Evolutionary conservation across 2,797 vertebrate species (phyloP).

Genomic region (Salarias fasciatus): DNA sequence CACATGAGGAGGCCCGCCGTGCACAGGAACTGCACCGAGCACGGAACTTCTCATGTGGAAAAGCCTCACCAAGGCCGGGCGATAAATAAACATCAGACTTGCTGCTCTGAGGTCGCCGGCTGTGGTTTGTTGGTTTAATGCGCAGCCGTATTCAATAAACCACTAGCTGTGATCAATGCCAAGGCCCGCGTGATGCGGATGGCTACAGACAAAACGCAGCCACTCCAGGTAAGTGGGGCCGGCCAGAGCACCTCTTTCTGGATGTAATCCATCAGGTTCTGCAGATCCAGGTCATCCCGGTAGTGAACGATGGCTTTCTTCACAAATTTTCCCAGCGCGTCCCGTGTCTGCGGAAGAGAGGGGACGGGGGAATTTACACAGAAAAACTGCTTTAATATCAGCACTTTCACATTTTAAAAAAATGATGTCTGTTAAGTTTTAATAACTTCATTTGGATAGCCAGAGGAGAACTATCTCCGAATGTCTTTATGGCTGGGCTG

Average conservation of each 20-base stretch:
- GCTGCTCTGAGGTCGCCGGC: background rate
- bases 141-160: conserved; percentile 31
- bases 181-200: conserved; percentile 10
- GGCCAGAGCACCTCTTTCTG: conserved; percentile 80
- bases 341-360: conserved; percentile 67
- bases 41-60: conserved; percentile 44
- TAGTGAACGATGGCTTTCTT: conserved; percentile 86
- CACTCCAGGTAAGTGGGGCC: conserved; percentile 11
- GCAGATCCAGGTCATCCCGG: conserved; percentile 85
- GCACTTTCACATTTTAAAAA: background rate
- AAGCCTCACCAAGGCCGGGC: conserved; percentile 29
- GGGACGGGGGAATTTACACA: background rate
- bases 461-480: conserved; percentile 6
- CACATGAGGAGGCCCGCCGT: conserved; percentile 47
- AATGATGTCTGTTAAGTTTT: background rate
- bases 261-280: conserved; percentile 87
- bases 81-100: conserved; percentile 13
- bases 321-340: conserved; percentile 80
- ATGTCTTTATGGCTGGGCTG: conserved; percentile 11
- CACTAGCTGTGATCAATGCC: conserved; percentile 29
- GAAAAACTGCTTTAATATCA: conserved; percentile 1
- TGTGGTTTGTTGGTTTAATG: conserved; percentile 22
- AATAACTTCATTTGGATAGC: conserved; percentile 18
- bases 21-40: conserved; percentile 43
- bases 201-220: conserved; percentile 4